Base-by-base conservation (phyloP, 1,140 invertebrate genomes). In the Teleogryllus occipitalis region DNA sequence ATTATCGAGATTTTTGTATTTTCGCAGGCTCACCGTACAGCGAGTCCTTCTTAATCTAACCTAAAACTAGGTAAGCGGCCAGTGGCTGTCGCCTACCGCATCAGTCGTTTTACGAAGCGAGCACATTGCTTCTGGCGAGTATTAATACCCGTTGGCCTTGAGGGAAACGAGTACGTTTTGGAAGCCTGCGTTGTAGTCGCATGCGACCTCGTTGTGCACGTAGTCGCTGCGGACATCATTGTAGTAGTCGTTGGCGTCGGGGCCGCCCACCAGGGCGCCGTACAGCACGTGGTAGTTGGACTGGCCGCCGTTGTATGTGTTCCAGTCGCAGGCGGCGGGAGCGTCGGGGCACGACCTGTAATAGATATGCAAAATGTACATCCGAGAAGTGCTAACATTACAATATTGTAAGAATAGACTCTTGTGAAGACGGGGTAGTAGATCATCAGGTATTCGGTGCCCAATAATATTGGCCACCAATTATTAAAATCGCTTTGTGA, bases 241-340 rank as follows among this genome's bases (percentile, higher is more conserved):
- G 80, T 86, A 87, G 18, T 48, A 77, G 74, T 86, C 86, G 78
- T 81, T 82, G 10, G 76, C 10, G 76, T 81, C 84, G 4, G 87
- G 86, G 0, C 87, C 87, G 6, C 86, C 87, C 0, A 87, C 86
- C 21, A 87, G 80, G n/a, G 85, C 87, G n/a, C 87, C 87, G 12
- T 83, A 82, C 21, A 87, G 82, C 14, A 85, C 80, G 54, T 86
- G 83, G 8, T 85, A 84, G 83, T 85, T 84, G 18, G 83, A 81
- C 8, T 76, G 78, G 2, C 46, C 5, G n/a, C 80, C 79, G 39
- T 82, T 81, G 18, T 78, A 81, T 48, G 81, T 76, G 74, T 80
- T 79, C 83, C 83, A 84, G 77, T 79, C 80, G 76, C 84, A 85
- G 12, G 72, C 6, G 8, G 80, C 81, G 4, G 84, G 84, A 12